phyloP scores from a whole-genome alignment of 2,113 vertebrate species.

The Alouatta palliata region DNA sequence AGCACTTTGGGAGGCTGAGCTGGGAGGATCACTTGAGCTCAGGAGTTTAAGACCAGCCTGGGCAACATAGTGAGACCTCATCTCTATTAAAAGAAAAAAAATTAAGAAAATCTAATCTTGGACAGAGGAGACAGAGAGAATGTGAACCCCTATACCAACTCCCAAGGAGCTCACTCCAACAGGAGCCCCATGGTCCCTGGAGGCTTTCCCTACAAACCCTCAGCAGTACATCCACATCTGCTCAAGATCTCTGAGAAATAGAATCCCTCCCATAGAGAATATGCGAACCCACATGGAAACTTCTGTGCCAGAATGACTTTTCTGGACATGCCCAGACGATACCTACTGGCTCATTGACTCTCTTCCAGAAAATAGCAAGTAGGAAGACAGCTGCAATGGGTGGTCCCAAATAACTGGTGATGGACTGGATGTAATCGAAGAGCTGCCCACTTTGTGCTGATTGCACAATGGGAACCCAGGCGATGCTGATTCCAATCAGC shows the following conservation, averaged over 20 bases:
- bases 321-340: neutral
- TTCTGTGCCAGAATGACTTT: neutral
- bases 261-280: neutral
- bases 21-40: no score
- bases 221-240: neutral
- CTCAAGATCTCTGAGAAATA: neutral
- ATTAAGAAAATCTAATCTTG: no score
- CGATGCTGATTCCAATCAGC: slow-evolving; percentile 94
- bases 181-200: no score
- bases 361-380: slow-evolving; percentile 94
- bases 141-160: neutral
- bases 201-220: neutral
- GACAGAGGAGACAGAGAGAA: neutral
- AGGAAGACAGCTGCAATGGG: slow-evolving; percentile 95
- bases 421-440: slow-evolving; percentile 96
- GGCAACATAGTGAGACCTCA: no score
- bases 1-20: no score
- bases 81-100: no score
- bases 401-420: slow-evolving; percentile 95
- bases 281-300: neutral
- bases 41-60: no score
- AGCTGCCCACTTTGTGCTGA: slow-evolving; percentile 93
- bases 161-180: neutral
- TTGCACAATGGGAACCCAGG: slow-evolving; percentile 97
- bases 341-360: slow-evolving; percentile 92